Base-by-base conservation (phyloP, 2,113 vertebrate species). In the pig (Sus scrofa) region DNA sequence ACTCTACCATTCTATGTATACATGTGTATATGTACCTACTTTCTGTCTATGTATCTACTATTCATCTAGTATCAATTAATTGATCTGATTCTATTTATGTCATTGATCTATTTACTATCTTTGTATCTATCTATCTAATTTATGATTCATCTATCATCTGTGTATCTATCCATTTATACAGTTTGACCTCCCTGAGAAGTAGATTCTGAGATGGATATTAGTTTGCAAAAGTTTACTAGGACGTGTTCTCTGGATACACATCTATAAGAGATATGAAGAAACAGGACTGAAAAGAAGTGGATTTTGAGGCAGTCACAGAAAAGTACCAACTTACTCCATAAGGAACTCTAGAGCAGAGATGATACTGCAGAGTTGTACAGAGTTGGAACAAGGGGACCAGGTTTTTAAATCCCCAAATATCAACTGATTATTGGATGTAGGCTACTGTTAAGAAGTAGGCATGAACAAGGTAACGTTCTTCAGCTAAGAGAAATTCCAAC, bases 351-450 rank as follows among this genome's bases (percentile, higher is more conserved):
- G 92, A 52, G 32, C 52, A 44, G 2, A 3, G 6, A 30, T 34
- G 19, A 27, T 13, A 2, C n/a, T 24, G 24, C 20, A 18, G 13
- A n/a, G 3, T 14, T 86, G 15, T 14, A 60, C 32, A 44, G 32
- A 27, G 9, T 14, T 4, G 7, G 4, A 0, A 11, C 39, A 74
- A 74, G 1, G 8, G 19, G 50, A 34, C 1, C 7, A 24, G 11
- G 54, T 34, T 13, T 58, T 73, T 14, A 26, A 14, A 79, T 52
- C 14, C 5, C 8, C 1, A 2, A 2, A 22, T 70, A 44, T 65
- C 30, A 67, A 32, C 1, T 50, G 62, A 65, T 37, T 44, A 11
- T 54, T 54, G 54, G 34, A 27, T 39, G 5, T 16, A 62, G 37
- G 3, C 11, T 85, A 34, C 63, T 11, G 16, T 85, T 3, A 65